These are phyloP conservation scores for Conops quadrifasciatus DNA, from an alignment of 2,888 invertebrate genomes.

Conservation along the genomic window DNA sequence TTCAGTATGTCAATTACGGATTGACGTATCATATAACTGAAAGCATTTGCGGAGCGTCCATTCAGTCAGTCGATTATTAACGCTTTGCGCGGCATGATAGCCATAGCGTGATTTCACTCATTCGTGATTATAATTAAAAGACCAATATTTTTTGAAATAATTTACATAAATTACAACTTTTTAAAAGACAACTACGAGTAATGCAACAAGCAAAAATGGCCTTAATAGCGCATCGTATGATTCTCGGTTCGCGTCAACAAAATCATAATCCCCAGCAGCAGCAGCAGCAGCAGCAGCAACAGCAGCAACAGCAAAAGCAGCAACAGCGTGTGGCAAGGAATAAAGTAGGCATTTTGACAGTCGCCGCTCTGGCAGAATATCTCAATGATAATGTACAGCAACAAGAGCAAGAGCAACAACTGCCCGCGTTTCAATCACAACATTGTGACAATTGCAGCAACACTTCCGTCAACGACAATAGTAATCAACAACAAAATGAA, in stretches of 20 bases:
- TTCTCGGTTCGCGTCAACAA: slow-evolving; percentile 49
- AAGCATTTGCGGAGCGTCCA: no score
- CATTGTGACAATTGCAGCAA: no score
- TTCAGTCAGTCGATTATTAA: no score
- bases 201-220: slow-evolving; percentile 48
- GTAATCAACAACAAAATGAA: not conserved
- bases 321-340: slow-evolving; percentile 52
- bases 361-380: slow-evolving; percentile 52
- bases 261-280: slow-evolving; percentile 48
- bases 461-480: not conserved
- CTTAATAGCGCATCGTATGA: slow-evolving; percentile 59
- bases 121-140: not conserved
- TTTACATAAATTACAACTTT: not conserved
- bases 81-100: no score
- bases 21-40: no score
- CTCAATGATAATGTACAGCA: slow-evolving; percentile 41
- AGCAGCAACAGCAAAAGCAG: slow-evolving; percentile 34
- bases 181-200: not conserved
- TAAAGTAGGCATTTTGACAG: slow-evolving; percentile 55
- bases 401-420: slow-evolving; percentile 34
- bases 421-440: no score
- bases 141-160: no score
- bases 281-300: slow-evolving; percentile 1
- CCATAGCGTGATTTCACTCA: not conserved
- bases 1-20: no score